Conservation (phyloP, 2,888 invertebrate species). For the Papilio gigon region DNA sequence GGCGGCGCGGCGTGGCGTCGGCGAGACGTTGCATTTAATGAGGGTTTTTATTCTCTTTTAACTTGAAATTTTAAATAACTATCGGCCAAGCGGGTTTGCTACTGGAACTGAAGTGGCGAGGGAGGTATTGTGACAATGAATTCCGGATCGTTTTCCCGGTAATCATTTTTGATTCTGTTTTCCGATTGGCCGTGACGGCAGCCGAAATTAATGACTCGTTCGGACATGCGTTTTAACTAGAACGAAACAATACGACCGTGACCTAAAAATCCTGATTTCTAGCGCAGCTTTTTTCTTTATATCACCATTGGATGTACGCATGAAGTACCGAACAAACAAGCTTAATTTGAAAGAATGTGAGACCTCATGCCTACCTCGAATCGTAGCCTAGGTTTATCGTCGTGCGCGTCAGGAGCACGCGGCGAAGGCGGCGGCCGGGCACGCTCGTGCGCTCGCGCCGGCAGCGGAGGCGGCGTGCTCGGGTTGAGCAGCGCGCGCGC, state of each 20-base stretch:
- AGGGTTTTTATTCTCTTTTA: background rate
- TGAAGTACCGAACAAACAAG: no score
- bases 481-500: constrained; percentile 78
- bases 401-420: constrained; percentile 50
- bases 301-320: background rate
- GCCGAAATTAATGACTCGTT: constrained; percentile 8
- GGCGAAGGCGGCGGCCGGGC: constrained; percentile 46
- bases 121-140: background rate
- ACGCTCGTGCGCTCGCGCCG: constrained; percentile 33
- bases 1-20: background rate
- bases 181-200: background rate
- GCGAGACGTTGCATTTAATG: background rate
- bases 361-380: constrained; percentile 75
- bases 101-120: background rate
- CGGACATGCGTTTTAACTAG: background rate
- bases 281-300: background rate
- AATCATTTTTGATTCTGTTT: background rate
- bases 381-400: constrained; percentile 70
- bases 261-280: constrained; percentile 2
- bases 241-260: constrained; percentile 13
- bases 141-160: background rate
- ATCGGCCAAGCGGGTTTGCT: background rate
- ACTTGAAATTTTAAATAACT: background rate
- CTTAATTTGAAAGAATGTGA: no score
- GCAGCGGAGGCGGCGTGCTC: constrained; percentile 50